These are phyloP conservation scores for Gallinago nigripennis DNA, from an alignment of 2,797 vertebrate genomes.

Conservation along the genomic window DNA sequence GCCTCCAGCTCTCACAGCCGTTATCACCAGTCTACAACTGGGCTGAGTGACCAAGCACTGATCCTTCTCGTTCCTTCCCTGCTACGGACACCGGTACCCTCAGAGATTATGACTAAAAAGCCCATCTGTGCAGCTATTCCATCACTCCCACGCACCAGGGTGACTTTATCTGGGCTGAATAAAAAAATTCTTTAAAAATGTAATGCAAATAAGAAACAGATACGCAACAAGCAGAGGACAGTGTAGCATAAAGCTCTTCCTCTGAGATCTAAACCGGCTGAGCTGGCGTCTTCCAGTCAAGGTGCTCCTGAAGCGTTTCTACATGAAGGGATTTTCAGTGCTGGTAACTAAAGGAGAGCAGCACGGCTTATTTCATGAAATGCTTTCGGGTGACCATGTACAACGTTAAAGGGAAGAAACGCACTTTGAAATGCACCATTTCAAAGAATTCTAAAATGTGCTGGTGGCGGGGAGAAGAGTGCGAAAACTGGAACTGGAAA, in stretches of 20 bases:
- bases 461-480: neutral
- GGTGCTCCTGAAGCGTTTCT: neutral
- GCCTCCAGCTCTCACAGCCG: neutral
- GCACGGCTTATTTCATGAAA: neutral
- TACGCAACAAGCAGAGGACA: neutral
- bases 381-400: neutral
- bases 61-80: neutral
- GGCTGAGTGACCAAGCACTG: neutral
- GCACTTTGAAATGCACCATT: neutral
- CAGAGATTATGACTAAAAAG: neutral
- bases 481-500: neutral
- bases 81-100: neutral
- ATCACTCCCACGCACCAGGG: constrained; percentile 35
- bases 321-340: neutral
- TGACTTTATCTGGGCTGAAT: neutral
- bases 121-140: constrained; percentile 47
- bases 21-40: neutral
- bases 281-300: neutral
- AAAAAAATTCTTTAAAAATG: constrained; percentile 14
- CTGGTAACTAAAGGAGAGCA: neutral
- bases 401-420: neutral
- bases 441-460: neutral
- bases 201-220: constrained; percentile 39
- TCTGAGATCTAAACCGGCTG: neutral
- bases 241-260: neutral